These are phyloP conservation scores for Haplotaxodon microlepis DNA, from an alignment of 2,113 vertebrate species.

Conservation along the genomic window DNA sequence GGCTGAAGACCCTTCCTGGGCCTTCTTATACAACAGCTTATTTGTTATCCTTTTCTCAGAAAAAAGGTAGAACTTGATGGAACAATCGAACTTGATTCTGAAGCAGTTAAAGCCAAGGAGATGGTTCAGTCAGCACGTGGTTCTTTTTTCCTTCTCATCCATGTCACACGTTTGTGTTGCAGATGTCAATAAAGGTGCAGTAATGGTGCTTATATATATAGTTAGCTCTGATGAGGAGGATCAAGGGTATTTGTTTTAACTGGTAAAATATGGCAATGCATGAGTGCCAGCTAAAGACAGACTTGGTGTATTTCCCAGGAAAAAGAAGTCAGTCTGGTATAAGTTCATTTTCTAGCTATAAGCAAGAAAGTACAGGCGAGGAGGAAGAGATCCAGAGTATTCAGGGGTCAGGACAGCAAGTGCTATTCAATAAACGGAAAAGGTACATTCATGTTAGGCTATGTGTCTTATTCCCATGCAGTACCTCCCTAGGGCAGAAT, in stretches of 20 bases:
- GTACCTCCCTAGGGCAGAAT: not conserved
- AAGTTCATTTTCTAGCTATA: not conserved
- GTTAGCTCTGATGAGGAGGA: fast-evolving
- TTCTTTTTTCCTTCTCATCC: not conserved
- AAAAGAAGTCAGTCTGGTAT: not conserved
- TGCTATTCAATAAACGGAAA: not conserved
- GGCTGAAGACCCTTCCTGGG: not conserved
- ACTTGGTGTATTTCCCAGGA: not conserved
- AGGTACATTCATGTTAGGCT: not conserved
- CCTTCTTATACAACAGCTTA: not conserved
- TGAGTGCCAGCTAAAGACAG: not conserved
- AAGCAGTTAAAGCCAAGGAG: not conserved
- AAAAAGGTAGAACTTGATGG: not conserved
- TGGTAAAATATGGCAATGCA: not conserved
- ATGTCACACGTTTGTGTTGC: not conserved
- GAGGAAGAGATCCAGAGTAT: not conserved
- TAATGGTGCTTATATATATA: not conserved
- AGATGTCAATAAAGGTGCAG: not conserved
- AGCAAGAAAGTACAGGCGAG: not conserved
- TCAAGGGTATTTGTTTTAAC: not conserved
- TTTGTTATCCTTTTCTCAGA: not conserved
- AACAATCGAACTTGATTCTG: not conserved
- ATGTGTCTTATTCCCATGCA: not conserved
- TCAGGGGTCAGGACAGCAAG: not conserved
- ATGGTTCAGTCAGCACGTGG: not conserved